Evolutionary conservation across 2,888 invertebrate genomes (phyloP).

Genomic region (Drosophila acutilabella): DNA sequence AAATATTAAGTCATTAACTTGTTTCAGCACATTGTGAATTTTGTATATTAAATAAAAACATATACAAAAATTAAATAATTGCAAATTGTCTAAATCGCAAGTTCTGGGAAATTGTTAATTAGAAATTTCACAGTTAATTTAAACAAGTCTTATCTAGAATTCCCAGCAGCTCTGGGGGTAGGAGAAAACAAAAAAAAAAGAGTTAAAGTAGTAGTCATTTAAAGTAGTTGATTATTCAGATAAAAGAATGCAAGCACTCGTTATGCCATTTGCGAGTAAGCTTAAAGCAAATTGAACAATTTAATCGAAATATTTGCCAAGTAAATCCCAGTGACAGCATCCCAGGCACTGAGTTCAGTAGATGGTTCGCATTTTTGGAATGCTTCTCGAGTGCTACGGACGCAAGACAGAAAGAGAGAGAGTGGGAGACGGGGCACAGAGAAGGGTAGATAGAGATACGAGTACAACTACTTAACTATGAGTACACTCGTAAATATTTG

Average conservation of each 20-base stretch:
- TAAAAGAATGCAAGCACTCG: conserved; percentile 7
- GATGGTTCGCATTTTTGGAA: conserved; percentile 18
- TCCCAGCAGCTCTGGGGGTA: not conserved
- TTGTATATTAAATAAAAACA: no score
- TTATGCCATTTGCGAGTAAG: conserved; percentile 22
- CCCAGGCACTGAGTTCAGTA: conserved; percentile 15
- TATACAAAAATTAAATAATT: no score
- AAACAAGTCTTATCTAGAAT: not conserved
- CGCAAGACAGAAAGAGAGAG: not conserved
- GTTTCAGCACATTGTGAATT: no score
- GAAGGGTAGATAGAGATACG: conserved; percentile 6
- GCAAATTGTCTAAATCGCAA: no score
- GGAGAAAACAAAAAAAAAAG: not conserved
- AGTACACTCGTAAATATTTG: conserved; percentile 42
- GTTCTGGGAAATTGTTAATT: no score
- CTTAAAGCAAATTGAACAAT: conserved; percentile 35
- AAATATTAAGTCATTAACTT: no score
- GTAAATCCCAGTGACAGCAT: conserved; percentile 36
- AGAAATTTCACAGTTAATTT: not conserved
- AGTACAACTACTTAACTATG: conserved; percentile 25
- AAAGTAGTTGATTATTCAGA: conserved; percentile 7
- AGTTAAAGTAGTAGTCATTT: not conserved
- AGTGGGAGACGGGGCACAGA: not conserved
- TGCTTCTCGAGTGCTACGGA: conserved; percentile 11
- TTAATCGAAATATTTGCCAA: conserved; percentile 33